Percentiles rank a stretch among this genome's conserved stretches.
phyloP scores from a whole-genome alignment of 2,888 invertebrate species.

The Agapostemon virescens region DNA sequence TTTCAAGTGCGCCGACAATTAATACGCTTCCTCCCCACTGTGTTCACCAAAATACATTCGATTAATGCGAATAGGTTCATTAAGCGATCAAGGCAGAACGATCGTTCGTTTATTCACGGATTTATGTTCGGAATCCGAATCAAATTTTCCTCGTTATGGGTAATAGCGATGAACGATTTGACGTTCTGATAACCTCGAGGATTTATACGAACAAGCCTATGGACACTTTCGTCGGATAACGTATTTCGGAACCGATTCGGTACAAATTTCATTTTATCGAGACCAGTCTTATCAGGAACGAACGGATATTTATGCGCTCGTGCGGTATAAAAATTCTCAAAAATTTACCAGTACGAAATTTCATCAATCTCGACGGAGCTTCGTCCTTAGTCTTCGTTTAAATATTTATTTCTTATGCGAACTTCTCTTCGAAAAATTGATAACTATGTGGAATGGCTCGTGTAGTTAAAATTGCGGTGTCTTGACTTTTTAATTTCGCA shows the following conservation, averaged over 20 bases:
- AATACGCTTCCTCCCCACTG: conserved; percentile 7
- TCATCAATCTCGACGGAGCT: not conserved
- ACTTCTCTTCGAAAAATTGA: not conserved
- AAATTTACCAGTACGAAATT: not conserved
- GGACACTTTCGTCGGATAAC: not conserved
- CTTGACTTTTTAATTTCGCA: no score
- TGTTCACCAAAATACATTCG: conserved; percentile 36
- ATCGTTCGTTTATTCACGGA: conserved; percentile 16
- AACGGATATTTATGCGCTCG: not conserved
- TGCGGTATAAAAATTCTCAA: not conserved
- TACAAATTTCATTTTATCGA: conserved; percentile 1
- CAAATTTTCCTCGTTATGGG: conserved; percentile 23
- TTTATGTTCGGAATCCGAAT: conserved; percentile 17
- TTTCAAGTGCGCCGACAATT: conserved; percentile 20
- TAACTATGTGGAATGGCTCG: not conserved
- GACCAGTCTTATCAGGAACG: not conserved
- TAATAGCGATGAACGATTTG: conserved; percentile 17
- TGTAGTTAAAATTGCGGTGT: not conserved
- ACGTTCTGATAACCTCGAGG: conserved; percentile 12
- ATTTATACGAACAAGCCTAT: conserved; percentile 14
- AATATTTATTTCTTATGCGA: not conserved
- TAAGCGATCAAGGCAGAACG: conserved; percentile 53
- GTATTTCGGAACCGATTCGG: not conserved
- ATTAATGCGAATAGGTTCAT: conserved; percentile 63
- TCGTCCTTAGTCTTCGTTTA: not conserved